Conservation (phyloP, 1,140 invertebrate genomes). For the Brachionus asplanchnoidis region DNA sequence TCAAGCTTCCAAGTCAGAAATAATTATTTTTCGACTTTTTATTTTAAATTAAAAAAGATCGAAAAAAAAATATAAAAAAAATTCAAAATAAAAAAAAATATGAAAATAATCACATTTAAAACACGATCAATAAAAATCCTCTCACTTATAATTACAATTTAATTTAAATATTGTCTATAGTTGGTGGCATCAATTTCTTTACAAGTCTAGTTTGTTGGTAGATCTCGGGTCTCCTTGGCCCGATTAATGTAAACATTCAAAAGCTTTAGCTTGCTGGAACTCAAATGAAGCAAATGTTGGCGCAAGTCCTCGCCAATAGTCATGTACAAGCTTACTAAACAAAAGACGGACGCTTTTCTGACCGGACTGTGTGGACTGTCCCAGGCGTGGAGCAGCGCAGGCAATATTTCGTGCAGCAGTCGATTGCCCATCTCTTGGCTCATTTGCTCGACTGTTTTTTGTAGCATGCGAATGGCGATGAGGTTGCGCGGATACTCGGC, state of each 20-base stretch:
- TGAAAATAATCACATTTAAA: neutral
- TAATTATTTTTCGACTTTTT: neutral
- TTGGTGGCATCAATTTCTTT: neutral
- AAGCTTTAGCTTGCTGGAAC: conserved; percentile 75
- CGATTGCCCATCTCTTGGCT: conserved; percentile 57
- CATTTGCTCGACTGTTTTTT: conserved; percentile 62
- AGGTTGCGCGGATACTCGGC: conserved; percentile 77
- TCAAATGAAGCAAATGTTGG: conserved; percentile 71
- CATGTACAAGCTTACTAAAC: conserved; percentile 83
- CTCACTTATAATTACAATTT: neutral
- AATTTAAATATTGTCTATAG: neutral
- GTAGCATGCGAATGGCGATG: conserved; percentile 85
- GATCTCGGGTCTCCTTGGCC: conserved; percentile 49
- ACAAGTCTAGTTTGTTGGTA: neutral
- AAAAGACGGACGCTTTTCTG: conserved; percentile 86
- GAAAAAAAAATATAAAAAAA: neutral
- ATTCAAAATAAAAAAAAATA: neutral
- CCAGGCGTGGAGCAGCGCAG: conserved; percentile 79
- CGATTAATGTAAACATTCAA: conserved; percentile 70
- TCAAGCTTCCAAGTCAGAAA: neutral
- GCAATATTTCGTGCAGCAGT: conserved; percentile 71
- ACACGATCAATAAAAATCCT: neutral
- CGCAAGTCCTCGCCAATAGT: conserved; percentile 77
- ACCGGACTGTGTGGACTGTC: conserved; percentile 80
- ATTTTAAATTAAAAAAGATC: neutral